Evolutionary conservation across 1,140 invertebrate species (phyloP), one percentile per base, ranked within the genome.

Genomic region (Eurosta solidaginis): DNA sequence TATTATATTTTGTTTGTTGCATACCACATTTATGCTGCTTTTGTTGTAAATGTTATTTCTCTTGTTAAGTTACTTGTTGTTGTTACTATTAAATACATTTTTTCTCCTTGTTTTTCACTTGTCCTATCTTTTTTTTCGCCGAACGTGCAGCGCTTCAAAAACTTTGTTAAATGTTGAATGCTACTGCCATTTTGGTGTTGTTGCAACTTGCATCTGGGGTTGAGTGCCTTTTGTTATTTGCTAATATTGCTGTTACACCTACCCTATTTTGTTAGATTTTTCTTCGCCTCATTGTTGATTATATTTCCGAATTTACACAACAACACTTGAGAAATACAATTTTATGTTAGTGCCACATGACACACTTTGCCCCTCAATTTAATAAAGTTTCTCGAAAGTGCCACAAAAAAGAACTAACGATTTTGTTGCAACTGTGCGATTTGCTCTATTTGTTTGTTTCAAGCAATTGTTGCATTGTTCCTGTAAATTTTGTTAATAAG

Each of bases 311-410:
- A 10, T 74, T 74, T 45, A 74, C 20, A 45, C 44, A 40, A 74
- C 68, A 42, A 74, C 68, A 74, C 68, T 74, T 42, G 36, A 44
- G n/a, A 22, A 74, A 74, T 74, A 74, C 36, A 42, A 45, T 29
- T 74, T 74, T 17, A n/a, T 59, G 25, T 59, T 59, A n/a, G n/a
- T n/a, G 54, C 54, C 33, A 17, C 29, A 59, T 59, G 54, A 25
- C 54, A n/a, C n/a, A 33, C 33, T 59, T 59, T 3, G 54, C 54
- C 27, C 54, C 54, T 36, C 29, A 12, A 59, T 7, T 36, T 59
- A 59, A 59, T 33, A 36, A 25, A 59, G 33, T 59, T 59, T 59
- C 20, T 42, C 7, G 17, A 68, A 44, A 29, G 68, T n/a, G n/a
- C n/a, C 68, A 25, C 3, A 40, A 74, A 59, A 74, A 74, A 74